Percentiles rank a stretch among this genome's conserved stretches.
Evolutionary conservation across 2,797 vertebrate species (phyloP).

Genomic region (Staurois parvus): DNA sequence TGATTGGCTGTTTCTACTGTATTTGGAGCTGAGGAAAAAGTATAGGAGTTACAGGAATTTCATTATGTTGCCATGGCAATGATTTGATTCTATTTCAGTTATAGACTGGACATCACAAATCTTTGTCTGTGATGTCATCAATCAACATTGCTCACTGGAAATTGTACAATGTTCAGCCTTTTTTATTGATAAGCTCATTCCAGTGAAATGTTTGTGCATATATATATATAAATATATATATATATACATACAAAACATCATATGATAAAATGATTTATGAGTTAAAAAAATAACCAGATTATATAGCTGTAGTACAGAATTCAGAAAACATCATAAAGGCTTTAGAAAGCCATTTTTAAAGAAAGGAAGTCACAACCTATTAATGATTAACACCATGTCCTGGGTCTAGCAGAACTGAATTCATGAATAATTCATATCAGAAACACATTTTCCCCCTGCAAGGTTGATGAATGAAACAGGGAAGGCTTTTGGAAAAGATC

Average conservation of each 20-base stretch:
- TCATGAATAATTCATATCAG: slow-evolving; percentile 85
- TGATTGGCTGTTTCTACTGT: slow-evolving; percentile 71
- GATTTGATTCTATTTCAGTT: slow-evolving; percentile 64
- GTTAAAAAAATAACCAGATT: not conserved
- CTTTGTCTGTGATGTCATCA: slow-evolving; percentile 29
- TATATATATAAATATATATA: no score
- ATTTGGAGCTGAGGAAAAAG: slow-evolving; percentile 63
- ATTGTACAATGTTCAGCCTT: not conserved
- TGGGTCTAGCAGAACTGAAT: slow-evolving; percentile 72
- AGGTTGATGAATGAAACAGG: slow-evolving; percentile 81
- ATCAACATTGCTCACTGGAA: slow-evolving; percentile 15
- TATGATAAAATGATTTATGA: no score
- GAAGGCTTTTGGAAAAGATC: slow-evolving; percentile 72
- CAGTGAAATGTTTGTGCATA: not conserved
- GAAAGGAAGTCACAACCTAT: slow-evolving; percentile 70
- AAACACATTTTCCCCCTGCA: slow-evolving; percentile 70
- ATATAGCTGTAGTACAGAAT: not conserved
- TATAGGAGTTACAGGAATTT: slow-evolving; percentile 38
- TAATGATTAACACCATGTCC: slow-evolving; percentile 72
- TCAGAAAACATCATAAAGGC: slow-evolving; percentile 1
- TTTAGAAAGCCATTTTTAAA: slow-evolving; percentile 34
- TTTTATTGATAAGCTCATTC: not conserved
- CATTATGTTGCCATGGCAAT: slow-evolving; percentile 70
- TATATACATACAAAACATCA: no score
- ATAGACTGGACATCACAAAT: slow-evolving; percentile 61